A percentile compares a stretch with the other conserved stretches of the same genome.
Evolutionary conservation across 1,140 invertebrate genomes (phyloP).

Genomic region (Achroia grisella): DNA sequence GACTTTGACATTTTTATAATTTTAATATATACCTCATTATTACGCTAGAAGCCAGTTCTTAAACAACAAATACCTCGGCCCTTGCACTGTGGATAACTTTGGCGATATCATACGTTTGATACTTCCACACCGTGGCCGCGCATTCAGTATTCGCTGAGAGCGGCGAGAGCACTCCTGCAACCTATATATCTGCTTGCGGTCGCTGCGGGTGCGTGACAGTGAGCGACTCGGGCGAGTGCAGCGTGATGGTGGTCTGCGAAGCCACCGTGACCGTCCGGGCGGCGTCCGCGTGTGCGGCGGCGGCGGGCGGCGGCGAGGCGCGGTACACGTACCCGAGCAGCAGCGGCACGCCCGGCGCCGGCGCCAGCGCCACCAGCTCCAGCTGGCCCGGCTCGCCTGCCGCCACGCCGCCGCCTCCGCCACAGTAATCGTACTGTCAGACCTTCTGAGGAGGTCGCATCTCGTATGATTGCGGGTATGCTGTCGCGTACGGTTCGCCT

Average conservation of each 20-base stretch:
- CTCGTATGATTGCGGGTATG: slow-evolving; percentile 65
- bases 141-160: too few species aligned
- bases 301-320: slow-evolving; percentile 13
- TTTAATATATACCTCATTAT: too few species aligned
- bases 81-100: too few species aligned
- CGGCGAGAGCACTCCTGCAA: too few species aligned
- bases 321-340: slow-evolving; percentile 47
- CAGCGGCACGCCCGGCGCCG: slow-evolving; percentile 42
- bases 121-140: too few species aligned
- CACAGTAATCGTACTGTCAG: slow-evolving; percentile 52
- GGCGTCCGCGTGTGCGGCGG: slow-evolving; percentile 8
- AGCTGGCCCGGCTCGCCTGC: slow-evolving; percentile 6
- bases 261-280: slow-evolving; percentile 37
- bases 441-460: slow-evolving; percentile 64
- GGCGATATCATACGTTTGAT: too few species aligned
- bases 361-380: slow-evolving; percentile 37
- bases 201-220: slow-evolving; percentile 30
- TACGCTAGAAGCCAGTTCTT: too few species aligned
- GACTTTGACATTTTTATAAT: background rate
- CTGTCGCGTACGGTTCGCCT: slow-evolving; percentile 61
- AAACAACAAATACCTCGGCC: too few species aligned
- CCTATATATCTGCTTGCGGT: slow-evolving; percentile 15
- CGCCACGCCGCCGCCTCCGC: slow-evolving; percentile 2
- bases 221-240: slow-evolving; percentile 53
- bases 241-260: slow-evolving; percentile 61